Base-by-base conservation (phyloP, 92 coral and sea anemone genomes). In the Micromussa lordhowensis region DNA sequence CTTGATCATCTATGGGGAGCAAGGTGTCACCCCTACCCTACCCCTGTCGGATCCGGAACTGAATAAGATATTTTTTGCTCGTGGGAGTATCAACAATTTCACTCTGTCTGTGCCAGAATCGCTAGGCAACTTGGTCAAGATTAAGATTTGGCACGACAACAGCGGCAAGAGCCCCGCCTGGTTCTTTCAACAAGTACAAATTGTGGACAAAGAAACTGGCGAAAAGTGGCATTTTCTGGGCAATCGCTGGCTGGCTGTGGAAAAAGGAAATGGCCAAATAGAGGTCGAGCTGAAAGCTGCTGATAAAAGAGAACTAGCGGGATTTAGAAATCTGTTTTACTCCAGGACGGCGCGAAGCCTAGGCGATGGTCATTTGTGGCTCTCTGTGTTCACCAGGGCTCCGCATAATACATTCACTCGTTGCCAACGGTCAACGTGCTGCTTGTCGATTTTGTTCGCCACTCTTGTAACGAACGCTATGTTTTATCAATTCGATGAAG, bases 291-390 rank as follows among this genome's bases (percentile, higher is more conserved):
- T 95, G 12, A 86, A 82, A 70, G 89, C 59, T 61, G 96, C 98
- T 5, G 93, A 92, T 21, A 93, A 95, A 82, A 90, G 89, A 57
- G 95, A 95, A 61, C 93, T 95, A 38, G 79, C 98, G 31, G 98
- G 98, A 31, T 95, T 95, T 71, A 93, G 88, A 81, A 95, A 95
- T 70, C 70, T 95, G 77, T 95, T 95, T 77, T 94, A 92, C 82
- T 88, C 92, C 29, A 87, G 98, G 44, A 94, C 96, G 30, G 92
- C 98, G 24, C 71, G 90, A 26, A 95, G 94, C 69, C 86, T 95
- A 26, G 98, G 96, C 32, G 98, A 96, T 32, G 96, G 98, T 8
- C 98, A 96, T 68, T 86, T 96, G 57, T 96, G 98, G 98, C 75
- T 96, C 72, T 96, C 98, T 3, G 91, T 96, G 10, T 92, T 96